A percentile compares a stretch with the other conserved stretches of the same genome.
Evolutionary conservation across 2,113 vertebrate genomes (phyloP).

Genomic region (Oriolus oriolus): DNA sequence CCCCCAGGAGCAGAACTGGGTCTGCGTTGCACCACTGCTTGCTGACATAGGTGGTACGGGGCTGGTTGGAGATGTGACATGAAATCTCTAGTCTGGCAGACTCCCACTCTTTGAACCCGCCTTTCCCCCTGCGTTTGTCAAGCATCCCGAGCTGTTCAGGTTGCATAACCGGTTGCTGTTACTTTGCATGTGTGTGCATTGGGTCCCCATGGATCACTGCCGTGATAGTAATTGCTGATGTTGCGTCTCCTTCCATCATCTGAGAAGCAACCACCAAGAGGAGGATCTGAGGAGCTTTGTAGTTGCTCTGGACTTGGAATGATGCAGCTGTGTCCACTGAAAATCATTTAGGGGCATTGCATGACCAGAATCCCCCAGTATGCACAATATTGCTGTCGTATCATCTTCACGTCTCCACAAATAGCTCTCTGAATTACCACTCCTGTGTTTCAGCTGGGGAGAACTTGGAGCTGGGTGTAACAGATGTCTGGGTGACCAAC

Average conservation of each 20-base stretch:
- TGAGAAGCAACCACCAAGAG: background rate
- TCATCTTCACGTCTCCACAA: background rate
- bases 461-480: background rate
- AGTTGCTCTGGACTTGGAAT: accelerated
- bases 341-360: background rate
- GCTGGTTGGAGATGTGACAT: background rate
- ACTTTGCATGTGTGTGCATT: background rate
- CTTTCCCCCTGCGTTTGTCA: background rate
- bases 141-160: background rate
- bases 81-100: background rate
- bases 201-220: background rate
- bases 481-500: background rate
- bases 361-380: background rate
- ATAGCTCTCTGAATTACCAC: background rate
- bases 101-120: background rate
- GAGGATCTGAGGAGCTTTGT: background rate
- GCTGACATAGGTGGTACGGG: background rate
- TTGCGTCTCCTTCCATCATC: background rate
- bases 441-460: background rate
- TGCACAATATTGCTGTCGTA: background rate
- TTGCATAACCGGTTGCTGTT: background rate
- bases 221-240: background rate
- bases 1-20: background rate
- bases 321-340: background rate
- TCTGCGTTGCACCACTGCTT: accelerated